phyloP scores from a whole-genome alignment of 2,797 vertebrate species.

The Cyprinodon diabolis region DNA sequence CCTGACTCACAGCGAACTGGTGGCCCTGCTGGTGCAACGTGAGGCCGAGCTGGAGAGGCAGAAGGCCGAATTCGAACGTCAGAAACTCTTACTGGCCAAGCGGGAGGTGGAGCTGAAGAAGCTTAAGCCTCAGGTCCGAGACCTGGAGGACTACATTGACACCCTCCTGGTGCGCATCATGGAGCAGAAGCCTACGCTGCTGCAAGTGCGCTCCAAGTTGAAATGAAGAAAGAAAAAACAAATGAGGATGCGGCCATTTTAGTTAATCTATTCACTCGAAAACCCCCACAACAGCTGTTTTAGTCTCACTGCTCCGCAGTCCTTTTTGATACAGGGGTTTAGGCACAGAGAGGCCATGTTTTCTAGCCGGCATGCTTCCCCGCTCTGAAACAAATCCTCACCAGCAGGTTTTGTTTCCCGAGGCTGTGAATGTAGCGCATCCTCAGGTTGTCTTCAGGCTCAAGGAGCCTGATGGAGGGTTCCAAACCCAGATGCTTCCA shows the following conservation, averaged over 20 bases:
- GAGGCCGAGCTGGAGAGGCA: slow-evolving; percentile 88
- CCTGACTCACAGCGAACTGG: slow-evolving; percentile 93
- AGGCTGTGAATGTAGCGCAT: slow-evolving; percentile 65
- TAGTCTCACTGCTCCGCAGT: slow-evolving; percentile 82
- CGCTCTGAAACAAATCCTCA: slow-evolving; percentile 50
- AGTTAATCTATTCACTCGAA: slow-evolving; percentile 45
- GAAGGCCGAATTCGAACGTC: slow-evolving; percentile 83
- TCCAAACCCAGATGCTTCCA: slow-evolving; percentile 48
- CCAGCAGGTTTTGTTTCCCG: slow-evolving; percentile 28
- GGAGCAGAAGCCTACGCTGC: slow-evolving; percentile 93
- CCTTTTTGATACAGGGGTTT: slow-evolving; percentile 74
- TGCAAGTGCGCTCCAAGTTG: slow-evolving; percentile 88
- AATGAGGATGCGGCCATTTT: background rate
- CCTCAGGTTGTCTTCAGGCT: slow-evolving; percentile 77
- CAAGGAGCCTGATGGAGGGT: slow-evolving; percentile 51
- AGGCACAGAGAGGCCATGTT: slow-evolving; percentile 58
- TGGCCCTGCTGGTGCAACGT: slow-evolving; percentile 87
- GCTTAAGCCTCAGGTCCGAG: slow-evolving; percentile 87
- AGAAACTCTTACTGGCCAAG: slow-evolving; percentile 86
- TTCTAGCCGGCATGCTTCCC: slow-evolving; percentile 69
- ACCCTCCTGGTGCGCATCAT: slow-evolving; percentile 96
- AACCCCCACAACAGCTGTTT: slow-evolving; percentile 64
- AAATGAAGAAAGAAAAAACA: slow-evolving; percentile 59
- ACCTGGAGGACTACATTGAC: slow-evolving; percentile 98
- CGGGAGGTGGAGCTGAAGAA: slow-evolving; percentile 88